phyloP scores from a whole-genome alignment of 2,797 vertebrate genomes.

The Silurus aristotelis region DNA sequence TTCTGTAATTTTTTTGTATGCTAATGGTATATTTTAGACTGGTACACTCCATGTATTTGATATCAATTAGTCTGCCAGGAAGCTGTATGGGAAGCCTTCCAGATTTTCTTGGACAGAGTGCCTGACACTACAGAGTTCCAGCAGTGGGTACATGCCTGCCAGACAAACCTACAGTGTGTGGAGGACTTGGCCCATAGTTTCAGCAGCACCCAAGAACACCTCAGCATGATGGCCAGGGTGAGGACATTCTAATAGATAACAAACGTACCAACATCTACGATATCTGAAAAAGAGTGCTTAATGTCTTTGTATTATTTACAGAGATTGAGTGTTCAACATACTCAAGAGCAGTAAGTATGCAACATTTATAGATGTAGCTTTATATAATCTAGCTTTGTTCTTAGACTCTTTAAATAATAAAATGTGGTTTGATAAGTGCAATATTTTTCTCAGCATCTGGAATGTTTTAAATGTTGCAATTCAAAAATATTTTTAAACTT shows the following conservation, averaged over 20 bases:
- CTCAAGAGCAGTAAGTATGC: conserved; percentile 67
- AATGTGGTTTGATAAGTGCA: not conserved
- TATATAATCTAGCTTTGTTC: not conserved
- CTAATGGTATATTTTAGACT: not conserved
- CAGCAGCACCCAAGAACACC: conserved; percentile 89
- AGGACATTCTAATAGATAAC: conserved; percentile 55
- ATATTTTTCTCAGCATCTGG: not conserved
- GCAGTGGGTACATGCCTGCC: conserved; percentile 87
- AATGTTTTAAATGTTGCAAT: not conserved
- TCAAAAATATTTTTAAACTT: not conserved
- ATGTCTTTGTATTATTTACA: conserved; percentile 49
- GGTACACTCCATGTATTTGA: not conserved
- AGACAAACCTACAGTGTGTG: conserved; percentile 88
- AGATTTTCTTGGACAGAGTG: conserved; percentile 90
- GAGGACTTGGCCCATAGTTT: conserved; percentile 91
- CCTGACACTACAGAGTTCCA: conserved; percentile 88
- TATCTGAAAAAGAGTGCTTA: not conserved
- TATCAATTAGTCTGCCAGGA: conserved; percentile 88
- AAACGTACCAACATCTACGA: not conserved
- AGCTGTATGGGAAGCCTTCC: conserved; percentile 93
- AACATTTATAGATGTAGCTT: not conserved
- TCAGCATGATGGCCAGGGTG: conserved; percentile 86
- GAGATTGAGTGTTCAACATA: conserved; percentile 63
- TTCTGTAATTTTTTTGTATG: not conserved
- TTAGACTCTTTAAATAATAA: not conserved